Percentiles rank a stretch among this genome's conserved stretches.
Evolutionary conservation across 2,797 vertebrate species (phyloP).

Genomic region (Cheracebus regulus): DNA sequence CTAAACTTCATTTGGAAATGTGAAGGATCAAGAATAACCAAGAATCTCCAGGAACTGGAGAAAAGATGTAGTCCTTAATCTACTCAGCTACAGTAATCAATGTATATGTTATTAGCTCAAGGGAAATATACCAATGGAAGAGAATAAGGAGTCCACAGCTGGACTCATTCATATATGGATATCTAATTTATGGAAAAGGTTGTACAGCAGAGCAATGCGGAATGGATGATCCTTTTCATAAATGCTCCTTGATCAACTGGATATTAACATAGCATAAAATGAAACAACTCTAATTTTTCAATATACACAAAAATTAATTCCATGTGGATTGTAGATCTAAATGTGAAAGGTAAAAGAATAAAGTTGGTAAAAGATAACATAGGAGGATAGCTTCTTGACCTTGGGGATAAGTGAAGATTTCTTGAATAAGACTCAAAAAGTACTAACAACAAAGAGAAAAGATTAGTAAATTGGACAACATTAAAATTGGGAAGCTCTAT

Average conservation of each 20-base stretch:
- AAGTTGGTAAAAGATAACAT: background rate
- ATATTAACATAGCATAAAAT: background rate
- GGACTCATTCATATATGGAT: background rate
- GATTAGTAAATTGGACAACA: background rate
- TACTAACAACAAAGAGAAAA: background rate
- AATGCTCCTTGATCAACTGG: background rate
- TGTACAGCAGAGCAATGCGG: background rate
- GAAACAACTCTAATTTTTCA: background rate
- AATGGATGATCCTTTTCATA: background rate
- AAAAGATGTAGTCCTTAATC: background rate
- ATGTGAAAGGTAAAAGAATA: constrained; percentile 10
- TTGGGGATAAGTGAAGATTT: background rate
- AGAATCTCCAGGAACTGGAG: background rate
- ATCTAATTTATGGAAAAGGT: background rate
- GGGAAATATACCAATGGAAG: background rate
- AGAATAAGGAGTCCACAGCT: background rate
- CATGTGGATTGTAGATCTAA: background rate
- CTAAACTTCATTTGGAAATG: background rate
- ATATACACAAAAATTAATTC: background rate
- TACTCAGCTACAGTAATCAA: background rate
- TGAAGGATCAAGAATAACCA: background rate
- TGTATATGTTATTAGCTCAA: background rate
- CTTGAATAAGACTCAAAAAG: background rate
- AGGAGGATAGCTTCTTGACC: background rate
- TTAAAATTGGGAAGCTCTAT: background rate